Conservation (phyloP, 1,140 invertebrate species). For the Drosophila tani region DNA sequence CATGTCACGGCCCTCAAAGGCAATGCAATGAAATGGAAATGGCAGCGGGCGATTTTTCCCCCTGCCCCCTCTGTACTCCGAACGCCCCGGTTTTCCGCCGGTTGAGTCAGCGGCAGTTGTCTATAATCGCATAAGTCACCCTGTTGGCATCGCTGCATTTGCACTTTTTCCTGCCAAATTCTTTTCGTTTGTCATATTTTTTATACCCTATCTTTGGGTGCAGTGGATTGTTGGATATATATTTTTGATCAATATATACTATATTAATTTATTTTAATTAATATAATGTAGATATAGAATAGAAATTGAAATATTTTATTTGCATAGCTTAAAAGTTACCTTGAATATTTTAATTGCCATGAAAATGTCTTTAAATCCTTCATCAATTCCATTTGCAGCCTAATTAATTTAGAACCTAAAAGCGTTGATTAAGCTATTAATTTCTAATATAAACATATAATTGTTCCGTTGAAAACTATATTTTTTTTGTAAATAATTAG, state of each 20-base stretch:
- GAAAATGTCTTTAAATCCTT: background rate
- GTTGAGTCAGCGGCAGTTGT: constrained; percentile 66
- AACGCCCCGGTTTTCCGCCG: constrained; percentile 20
- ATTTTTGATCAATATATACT: too few species aligned
- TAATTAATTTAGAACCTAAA: background rate
- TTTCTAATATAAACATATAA: too few species aligned
- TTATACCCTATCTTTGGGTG: background rate
- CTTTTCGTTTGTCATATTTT: constrained; percentile 17
- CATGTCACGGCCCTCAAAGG: constrained; percentile 76
- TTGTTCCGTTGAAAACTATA: too few species aligned
- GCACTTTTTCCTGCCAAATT: constrained; percentile 60
- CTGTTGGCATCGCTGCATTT: constrained; percentile 81
- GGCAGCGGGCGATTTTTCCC: constrained; percentile 25
- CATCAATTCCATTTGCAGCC: constrained; percentile 8
- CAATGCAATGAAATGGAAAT: constrained; percentile 70
- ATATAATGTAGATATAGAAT: too few species aligned
- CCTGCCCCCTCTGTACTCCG: background rate
- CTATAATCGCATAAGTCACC: constrained; percentile 85
- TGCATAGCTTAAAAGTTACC: too few species aligned
- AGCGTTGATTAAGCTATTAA: too few species aligned
- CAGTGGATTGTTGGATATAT: background rate
- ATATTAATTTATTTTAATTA: too few species aligned
- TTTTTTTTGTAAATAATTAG: too few species aligned
- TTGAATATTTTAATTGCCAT: background rate
- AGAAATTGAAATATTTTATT: background rate